phyloP scores from a whole-genome alignment of 1,140 invertebrate species.

The Eciton burchellii region DNA sequence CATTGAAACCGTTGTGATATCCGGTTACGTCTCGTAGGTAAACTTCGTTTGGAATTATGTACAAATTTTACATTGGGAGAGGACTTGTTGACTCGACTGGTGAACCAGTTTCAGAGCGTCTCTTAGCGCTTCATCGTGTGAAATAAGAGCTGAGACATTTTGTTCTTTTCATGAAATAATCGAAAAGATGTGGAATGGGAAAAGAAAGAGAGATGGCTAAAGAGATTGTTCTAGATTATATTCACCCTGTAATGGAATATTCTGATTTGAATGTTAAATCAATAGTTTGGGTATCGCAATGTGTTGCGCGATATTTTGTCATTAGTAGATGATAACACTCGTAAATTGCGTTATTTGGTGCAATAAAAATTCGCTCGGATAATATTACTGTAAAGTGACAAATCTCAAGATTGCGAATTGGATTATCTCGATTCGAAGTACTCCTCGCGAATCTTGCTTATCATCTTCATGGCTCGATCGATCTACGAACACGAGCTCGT shows the following conservation, averaged over 20 bases:
- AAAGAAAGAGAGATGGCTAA: neutral
- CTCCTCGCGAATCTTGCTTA: constrained; percentile 4
- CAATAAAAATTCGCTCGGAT: neutral
- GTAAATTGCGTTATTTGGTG: neutral
- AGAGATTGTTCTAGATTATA: neutral
- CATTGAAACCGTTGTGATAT: constrained; percentile 41
- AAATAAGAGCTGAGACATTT: neutral
- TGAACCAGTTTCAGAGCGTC: constrained; percentile 19
- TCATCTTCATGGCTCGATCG: neutral
- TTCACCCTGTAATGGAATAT: neutral
- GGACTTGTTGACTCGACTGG: constrained; percentile 26
- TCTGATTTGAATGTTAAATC: neutral
- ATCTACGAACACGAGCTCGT: constrained; percentile 13
- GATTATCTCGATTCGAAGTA: neutral
- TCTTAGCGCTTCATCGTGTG: neutral
- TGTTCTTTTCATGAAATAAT: neutral
- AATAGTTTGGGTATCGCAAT: neutral
- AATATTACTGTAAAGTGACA: neutral
- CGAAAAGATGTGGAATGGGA: neutral
- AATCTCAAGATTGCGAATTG: neutral
- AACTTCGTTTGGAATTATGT: constrained; percentile 24
- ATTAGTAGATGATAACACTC: neutral
- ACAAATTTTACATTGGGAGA: constrained; percentile 28
- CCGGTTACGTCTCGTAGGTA: constrained; percentile 52
- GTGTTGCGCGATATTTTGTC: neutral